Percentiles rank a stretch among this genome's conserved stretches.
These are phyloP conservation scores for Stenodema calcarata DNA, from an alignment of 2,888 invertebrate species.

Conservation along the genomic window DNA sequence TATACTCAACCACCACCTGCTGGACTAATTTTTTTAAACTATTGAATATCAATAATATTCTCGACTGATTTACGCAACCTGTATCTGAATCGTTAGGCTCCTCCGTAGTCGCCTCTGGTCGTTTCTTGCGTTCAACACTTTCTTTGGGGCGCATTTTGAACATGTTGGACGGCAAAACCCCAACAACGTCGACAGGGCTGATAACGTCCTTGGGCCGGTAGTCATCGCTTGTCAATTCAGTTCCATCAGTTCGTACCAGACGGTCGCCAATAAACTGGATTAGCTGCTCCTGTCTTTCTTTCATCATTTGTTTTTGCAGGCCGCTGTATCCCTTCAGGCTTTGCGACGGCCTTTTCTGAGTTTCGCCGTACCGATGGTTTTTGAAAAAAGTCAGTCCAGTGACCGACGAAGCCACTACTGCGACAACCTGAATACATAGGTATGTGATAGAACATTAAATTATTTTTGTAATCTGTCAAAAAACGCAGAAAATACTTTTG, in stretches of 20 bases:
- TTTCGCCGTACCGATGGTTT: conserved; percentile 12
- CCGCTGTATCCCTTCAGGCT: neutral
- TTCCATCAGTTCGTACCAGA: neutral
- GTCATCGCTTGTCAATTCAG: neutral
- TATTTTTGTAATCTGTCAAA: too few species aligned
- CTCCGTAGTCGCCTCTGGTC: neutral
- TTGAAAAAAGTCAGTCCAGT: neutral
- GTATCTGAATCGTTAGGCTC: neutral
- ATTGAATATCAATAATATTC: too few species aligned
- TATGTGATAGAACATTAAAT: too few species aligned
- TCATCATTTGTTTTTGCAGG: conserved; percentile 3
- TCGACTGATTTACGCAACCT: neutral
- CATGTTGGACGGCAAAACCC: conserved; percentile 2
- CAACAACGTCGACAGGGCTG: neutral
- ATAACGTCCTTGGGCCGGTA: neutral
- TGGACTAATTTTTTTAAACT: too few species aligned
- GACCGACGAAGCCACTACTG: neutral
- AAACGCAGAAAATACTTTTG: too few species aligned
- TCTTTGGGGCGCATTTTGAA: conserved; percentile 5
- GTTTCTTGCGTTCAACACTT: neutral
- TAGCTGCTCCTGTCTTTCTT: conserved; percentile 11
- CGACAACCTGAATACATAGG: neutral
- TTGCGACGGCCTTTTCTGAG: neutral
- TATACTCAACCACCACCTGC: too few species aligned
- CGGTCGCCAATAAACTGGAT: neutral